A percentile compares a stretch with the other conserved stretches of the same genome.
These are phyloP conservation scores for Neosalanx taihuensis DNA, from an alignment of 2,797 vertebrate genomes.

Conservation along the genomic window DNA sequence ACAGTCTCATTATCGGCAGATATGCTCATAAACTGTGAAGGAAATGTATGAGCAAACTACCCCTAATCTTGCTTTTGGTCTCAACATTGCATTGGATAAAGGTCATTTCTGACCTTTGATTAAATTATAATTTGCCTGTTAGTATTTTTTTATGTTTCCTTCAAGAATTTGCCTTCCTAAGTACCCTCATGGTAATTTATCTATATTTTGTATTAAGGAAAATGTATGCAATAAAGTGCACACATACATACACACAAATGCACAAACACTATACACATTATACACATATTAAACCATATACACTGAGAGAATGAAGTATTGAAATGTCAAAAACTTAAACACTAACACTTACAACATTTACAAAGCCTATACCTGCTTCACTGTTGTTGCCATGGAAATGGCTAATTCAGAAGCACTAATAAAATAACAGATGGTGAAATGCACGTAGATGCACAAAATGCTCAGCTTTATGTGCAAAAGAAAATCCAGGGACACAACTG, in stretches of 20 bases:
- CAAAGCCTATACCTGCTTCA: constrained; percentile 55
- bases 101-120: not conserved
- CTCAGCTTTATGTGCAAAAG: constrained; percentile 42
- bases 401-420: constrained; percentile 59
- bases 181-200: not conserved
- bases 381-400: constrained; percentile 66
- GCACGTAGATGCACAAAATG: constrained; percentile 57
- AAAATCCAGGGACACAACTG: not conserved
- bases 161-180: not conserved
- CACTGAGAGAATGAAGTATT: not conserved
- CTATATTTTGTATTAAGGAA: too few relatives aligned
- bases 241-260: not conserved
- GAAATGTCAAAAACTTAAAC: not conserved
- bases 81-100: constrained; percentile 23
- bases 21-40: constrained; percentile 63
- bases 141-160: not conserved
- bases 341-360: constrained; percentile 7
- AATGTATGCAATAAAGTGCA: not conserved
- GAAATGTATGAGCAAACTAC: constrained; percentile 50
- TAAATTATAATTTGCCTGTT: not conserved
- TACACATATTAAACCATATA: not conserved
- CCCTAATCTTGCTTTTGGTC: constrained; percentile 31
- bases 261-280: not conserved
- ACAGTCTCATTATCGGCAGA: constrained; percentile 56
- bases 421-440: constrained; percentile 72